Conservation (phyloP, 2,797 vertebrate species). For the Microctenopoma steveboyesi region DNA sequence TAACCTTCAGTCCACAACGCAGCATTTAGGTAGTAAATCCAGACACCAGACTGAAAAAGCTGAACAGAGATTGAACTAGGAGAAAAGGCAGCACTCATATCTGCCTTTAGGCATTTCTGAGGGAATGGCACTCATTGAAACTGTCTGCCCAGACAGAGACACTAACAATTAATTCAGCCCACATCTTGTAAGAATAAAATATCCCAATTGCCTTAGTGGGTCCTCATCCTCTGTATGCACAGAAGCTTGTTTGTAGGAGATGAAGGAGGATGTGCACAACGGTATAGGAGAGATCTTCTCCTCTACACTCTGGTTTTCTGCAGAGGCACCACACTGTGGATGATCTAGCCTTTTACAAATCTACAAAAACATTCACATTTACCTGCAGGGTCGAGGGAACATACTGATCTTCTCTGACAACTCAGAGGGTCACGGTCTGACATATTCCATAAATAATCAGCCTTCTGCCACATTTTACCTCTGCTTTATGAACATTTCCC, state of each 20-base stretch:
- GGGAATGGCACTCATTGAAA: conserved; percentile 34
- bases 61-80: conserved; percentile 56
- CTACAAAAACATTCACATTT: conserved; percentile 21
- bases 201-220: conserved; percentile 59
- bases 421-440: conserved; percentile 19
- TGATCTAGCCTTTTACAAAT: conserved; percentile 46
- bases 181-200: no score
- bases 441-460: conserved; percentile 38
- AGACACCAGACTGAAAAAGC: conserved; percentile 45
- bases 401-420: conserved; percentile 6
- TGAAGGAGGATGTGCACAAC: conserved; percentile 56
- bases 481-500: conserved; percentile 18
- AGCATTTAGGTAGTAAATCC: conserved; percentile 45
- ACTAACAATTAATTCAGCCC: conserved; percentile 61
- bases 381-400: conserved; percentile 44
- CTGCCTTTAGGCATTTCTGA: conserved; percentile 51
- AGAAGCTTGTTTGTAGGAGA: conserved; percentile 61
- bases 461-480: conserved; percentile 27
- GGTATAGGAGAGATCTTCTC: conserved; percentile 54
- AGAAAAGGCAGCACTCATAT: conserved; percentile 44
- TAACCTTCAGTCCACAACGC: conserved; percentile 33
- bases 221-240: conserved; percentile 53
- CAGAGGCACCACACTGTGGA: conserved; percentile 21
- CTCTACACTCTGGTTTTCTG: conserved; percentile 34
- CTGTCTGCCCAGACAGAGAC: conserved; percentile 29